Evolutionary conservation across 1,140 invertebrate species (phyloP).

Genomic region (Pogonognathellus flavescens): DNA sequence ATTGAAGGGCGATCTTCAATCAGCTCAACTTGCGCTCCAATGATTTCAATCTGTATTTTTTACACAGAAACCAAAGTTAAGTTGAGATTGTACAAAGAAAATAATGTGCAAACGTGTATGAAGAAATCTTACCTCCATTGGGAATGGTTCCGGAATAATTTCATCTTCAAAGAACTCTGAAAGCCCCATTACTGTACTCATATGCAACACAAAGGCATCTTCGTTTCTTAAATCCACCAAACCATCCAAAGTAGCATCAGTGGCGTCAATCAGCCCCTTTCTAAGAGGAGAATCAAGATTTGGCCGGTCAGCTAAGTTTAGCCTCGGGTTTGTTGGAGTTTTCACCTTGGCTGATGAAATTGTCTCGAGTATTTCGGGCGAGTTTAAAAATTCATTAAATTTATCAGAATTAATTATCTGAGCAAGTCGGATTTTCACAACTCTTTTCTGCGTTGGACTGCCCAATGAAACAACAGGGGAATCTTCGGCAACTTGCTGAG

Average conservation of each 20-base stretch:
- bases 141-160: slow-evolving; percentile 82
- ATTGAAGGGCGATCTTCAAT: slow-evolving; percentile 84
- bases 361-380: slow-evolving; percentile 30
- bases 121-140: slow-evolving; percentile 77
- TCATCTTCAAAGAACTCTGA: slow-evolving; percentile 89
- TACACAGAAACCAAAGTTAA: slow-evolving; percentile 52
- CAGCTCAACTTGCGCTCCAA: slow-evolving; percentile 81
- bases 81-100: too few relatives aligned
- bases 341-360: background rate
- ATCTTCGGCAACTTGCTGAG: slow-evolving; percentile 72
- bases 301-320: slow-evolving; percentile 63
- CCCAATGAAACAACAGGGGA: slow-evolving; percentile 51
- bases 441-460: slow-evolving; percentile 68
- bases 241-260: slow-evolving; percentile 73
- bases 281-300: slow-evolving; percentile 59
- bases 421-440: slow-evolving; percentile 75
- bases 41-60: slow-evolving; percentile 73
- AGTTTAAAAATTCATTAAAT: slow-evolving; percentile 36
- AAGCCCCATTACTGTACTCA: slow-evolving; percentile 84
- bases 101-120: background rate
- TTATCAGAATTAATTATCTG: slow-evolving; percentile 56
- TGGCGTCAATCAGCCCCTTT: slow-evolving; percentile 56
- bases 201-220: slow-evolving; percentile 79
- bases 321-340: slow-evolving; percentile 23
- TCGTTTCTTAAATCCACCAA: slow-evolving; percentile 74